These are phyloP conservation scores for Rousettus leschenaultii DNA, from an alignment of 2,113 vertebrate genomes.

Conservation along the genomic window DNA sequence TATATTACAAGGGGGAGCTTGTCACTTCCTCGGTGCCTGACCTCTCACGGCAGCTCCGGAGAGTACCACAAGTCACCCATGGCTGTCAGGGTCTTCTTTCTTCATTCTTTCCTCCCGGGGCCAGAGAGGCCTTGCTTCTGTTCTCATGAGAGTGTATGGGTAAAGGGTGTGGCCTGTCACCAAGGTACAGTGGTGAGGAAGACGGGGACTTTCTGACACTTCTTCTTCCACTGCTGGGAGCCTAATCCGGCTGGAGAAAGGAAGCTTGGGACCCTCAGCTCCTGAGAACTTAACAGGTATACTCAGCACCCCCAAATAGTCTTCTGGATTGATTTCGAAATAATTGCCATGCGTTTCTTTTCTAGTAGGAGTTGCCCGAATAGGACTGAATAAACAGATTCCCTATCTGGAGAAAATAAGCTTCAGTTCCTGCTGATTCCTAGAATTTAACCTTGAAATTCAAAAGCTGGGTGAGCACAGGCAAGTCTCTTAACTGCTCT, in stretches of 20 bases:
- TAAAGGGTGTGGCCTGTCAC: neutral
- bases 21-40: slow-evolving; percentile 61
- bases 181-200: neutral
- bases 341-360: neutral
- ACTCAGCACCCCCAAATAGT: neutral
- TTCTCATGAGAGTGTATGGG: neutral
- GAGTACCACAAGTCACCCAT: neutral
- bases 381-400: neutral
- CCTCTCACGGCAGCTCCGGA: neutral
- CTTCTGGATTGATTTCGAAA: neutral
- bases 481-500: neutral
- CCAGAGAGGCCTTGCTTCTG: neutral
- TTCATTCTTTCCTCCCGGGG: neutral
- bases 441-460: slow-evolving; percentile 51
- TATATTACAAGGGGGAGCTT: slow-evolving; percentile 53
- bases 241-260: neutral
- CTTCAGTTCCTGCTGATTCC: neutral
- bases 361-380: neutral
- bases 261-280: neutral
- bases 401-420: neutral
- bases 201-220: neutral
- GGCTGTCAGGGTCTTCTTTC: neutral
- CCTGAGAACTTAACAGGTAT: neutral
- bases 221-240: neutral
- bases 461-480: neutral